A percentile compares a stretch with the other conserved stretches of the same genome.
Evolutionary conservation across 1,140 invertebrate genomes (phyloP).

Genomic region (Ruditapes philippinarum): DNA sequence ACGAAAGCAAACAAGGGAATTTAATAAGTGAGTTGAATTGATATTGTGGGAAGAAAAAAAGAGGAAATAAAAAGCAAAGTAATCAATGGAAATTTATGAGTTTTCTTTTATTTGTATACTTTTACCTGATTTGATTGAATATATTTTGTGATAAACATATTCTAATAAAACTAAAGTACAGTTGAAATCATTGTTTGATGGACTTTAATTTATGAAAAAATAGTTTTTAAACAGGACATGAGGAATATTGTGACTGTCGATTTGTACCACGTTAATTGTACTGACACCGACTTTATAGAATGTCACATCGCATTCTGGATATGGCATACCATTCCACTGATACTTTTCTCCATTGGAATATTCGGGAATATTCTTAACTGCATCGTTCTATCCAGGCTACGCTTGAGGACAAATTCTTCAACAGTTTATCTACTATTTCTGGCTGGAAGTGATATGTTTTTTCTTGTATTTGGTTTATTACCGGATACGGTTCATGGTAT

Average conservation of each 20-base stretch:
- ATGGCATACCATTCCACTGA: not conserved
- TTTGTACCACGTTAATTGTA: not conserved
- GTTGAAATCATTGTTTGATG: no score
- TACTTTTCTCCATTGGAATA: not conserved
- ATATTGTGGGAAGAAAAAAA: no score
- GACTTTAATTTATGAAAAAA: no score
- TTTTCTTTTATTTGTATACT: no score
- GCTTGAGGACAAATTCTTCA: conserved; percentile 1
- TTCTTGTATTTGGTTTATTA: not conserved
- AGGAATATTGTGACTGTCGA: not conserved
- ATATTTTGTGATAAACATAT: no score
- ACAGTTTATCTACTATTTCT: conserved; percentile 16
- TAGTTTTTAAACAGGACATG: not conserved
- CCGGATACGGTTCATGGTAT: not conserved
- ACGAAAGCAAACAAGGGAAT: no score
- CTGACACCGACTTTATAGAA: not conserved
- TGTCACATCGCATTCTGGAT: not conserved
- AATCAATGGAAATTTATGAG: no score
- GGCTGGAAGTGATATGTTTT: conserved; percentile 7
- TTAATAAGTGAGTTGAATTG: no score
- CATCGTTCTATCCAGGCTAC: not conserved
- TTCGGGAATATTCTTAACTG: conserved; percentile 28
- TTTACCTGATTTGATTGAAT: no score
- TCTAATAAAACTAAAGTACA: no score
- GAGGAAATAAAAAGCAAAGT: no score